Percentiles rank a stretch among this genome's conserved stretches.
Conservation (phyloP, 2,888 invertebrate species). For the Ormyrus thymus region DNA sequence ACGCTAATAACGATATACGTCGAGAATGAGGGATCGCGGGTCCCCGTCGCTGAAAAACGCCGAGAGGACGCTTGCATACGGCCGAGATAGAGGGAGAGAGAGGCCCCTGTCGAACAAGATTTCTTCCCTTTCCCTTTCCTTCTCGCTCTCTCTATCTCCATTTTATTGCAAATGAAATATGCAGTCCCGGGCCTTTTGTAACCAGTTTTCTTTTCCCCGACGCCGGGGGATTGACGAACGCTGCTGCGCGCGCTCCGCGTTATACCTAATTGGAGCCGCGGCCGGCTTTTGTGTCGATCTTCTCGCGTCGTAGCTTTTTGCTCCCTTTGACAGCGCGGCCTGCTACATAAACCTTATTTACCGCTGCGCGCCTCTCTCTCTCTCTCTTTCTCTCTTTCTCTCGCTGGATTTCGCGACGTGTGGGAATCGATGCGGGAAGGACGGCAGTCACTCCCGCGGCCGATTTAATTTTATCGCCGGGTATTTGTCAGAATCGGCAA, state of each 20-base stretch:
- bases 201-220: slow-evolving; percentile 41
- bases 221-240: slow-evolving; percentile 29
- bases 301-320: slow-evolving; percentile 44
- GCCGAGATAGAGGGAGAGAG: not conserved
- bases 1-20: slow-evolving; percentile 57
- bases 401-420: no score
- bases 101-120: slow-evolving; percentile 47
- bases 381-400: no score
- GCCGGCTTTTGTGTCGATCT: slow-evolving; percentile 47
- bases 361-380: not conserved
- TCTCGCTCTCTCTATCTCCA: slow-evolving; percentile 8
- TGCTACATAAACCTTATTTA: slow-evolving; percentile 3
- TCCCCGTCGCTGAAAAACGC: slow-evolving; percentile 38
- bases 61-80: not conserved
- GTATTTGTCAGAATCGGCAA: slow-evolving; percentile 44
- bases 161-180: slow-evolving; percentile 52
- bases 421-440: not conserved
- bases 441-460: not conserved
- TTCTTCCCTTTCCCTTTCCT: slow-evolving; percentile 21
- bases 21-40: slow-evolving; percentile 57
- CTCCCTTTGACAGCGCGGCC: not conserved
- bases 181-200: slow-evolving; percentile 38
- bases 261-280: slow-evolving; percentile 48
- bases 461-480: slow-evolving; percentile 41
- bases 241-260: slow-evolving; percentile 9